A percentile compares a stretch with the other conserved stretches of the same genome.
phyloP scores from a whole-genome alignment of 2,113 vertebrate species.

The Chiloscyllium plagiosum region DNA sequence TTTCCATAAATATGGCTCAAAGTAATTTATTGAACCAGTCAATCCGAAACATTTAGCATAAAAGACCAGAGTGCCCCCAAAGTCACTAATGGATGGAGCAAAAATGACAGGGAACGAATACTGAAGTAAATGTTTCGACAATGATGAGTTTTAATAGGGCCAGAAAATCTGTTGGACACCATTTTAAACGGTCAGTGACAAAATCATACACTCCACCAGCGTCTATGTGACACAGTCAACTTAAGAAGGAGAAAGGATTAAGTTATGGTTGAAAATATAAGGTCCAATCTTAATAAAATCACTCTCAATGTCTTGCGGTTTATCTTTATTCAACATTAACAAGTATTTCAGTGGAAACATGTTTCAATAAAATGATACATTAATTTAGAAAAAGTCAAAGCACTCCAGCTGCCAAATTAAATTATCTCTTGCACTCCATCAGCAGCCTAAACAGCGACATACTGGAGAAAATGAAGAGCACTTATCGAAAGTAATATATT shows the following conservation, averaged over 20 bases:
- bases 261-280: neutral
- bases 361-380: neutral
- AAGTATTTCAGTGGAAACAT: neutral
- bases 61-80: conserved; percentile 3
- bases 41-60: neutral
- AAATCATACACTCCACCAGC: neutral
- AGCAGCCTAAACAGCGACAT: neutral
- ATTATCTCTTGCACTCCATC: neutral
- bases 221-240: neutral
- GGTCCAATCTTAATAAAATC: neutral
- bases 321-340: neutral
- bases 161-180: neutral
- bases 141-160: neutral
- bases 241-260: neutral
- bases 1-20: conserved; percentile 30
- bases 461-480: neutral
- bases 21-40: conserved; percentile 33
- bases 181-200: neutral
- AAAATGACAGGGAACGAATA: neutral
- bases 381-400: neutral
- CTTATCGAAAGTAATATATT: neutral
- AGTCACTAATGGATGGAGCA: neutral
- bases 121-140: neutral
- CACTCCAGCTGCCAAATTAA: neutral
- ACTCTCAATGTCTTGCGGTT: neutral